Evolutionary conservation across 23 tunicate genomes (phyloP), one percentile per base, ranked within the genome.

Genomic region (Halocynthia roretzi): DNA sequence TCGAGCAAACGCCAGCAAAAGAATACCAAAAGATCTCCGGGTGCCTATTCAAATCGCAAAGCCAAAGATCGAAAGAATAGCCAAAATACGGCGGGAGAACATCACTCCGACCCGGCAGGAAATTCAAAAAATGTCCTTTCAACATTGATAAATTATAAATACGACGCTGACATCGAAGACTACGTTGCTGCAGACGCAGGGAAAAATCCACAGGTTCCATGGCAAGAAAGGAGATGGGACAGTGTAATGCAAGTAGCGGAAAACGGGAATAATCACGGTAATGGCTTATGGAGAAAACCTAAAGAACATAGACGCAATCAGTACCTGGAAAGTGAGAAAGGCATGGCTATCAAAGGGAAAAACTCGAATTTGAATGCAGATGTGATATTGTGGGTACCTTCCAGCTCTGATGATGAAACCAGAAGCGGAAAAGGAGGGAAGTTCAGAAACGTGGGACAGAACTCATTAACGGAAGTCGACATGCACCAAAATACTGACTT

Each of bases 221-320:
- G 78, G 78, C 78, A 74, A 54, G 78, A 74, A 6, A 74, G 55
- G 78, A 52, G 62, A 10, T 74, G 61, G 78, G 31, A 74, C 31
- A 74, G 78, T n/a, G 2, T 74, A 4, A 50, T 52, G 76, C 76
- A 50, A 9, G n/a, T 74, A 8, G n/a, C 63, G 0, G 62, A 54
- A 10, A 56, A 20, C 14, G 56, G 64, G 6, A 7, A 22, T 8
- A 74, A 74, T 8, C 55, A 74, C 40, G 56, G 31, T 6, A 74
- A 74, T 14, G 31, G 18, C 5, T 17, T 74, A 48, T 74, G 78
- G 78, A 53, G 5, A 74, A 74, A 74, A 56, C 78, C 78, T 0
- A 74, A 54, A 54, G 78, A 58, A 58, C 64, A 58, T 58, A n/a
- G 64, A 58, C 64, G 17, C n/a, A 15, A 58, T 14, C 64, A 15